Evolutionary conservation across 2,113 vertebrate species (phyloP), one percentile per base, ranked within the genome.

Genomic region (Tragelaphus buxtoni): DNA sequence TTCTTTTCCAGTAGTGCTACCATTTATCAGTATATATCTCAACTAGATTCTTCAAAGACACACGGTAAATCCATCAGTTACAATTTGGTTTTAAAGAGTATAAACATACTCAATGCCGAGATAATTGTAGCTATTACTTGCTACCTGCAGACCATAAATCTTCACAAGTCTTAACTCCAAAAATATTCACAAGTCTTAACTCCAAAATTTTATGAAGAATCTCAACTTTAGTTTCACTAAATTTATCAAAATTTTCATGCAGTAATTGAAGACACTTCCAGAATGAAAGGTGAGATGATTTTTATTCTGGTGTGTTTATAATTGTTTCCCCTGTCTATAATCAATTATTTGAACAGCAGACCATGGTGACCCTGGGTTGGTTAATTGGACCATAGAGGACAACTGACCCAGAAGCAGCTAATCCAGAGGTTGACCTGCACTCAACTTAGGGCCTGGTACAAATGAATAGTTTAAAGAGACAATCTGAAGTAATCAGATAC

Each of bases 381-480:
- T 58, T 95, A 63, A 42, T 10, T 65, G 72, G 13, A 87, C 42
- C 55, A 81, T 42, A 84, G 56, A 74, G 42, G 42, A 81, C 47
- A 94, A 16, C n/a, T 69, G 39, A 47, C 2, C 16, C 5, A 85
- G 92, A 26, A 90, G 42, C 83, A 92, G 77, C 56, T 91, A 14
- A 20, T 45, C n/a, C 49, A 88, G 35, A 95, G 14, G 28, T 14
- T 83, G 88, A 65, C 47, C n/a, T 80, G 42, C 16, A 76, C 49
- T 60, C 28, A 65, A n/a, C 32, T 76, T 83, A 28, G 63, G 74
- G 58, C 76, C 47, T n/a, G 17, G 18, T 85, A 4, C 55, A 69
- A 65, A 88, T 84, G 49, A 76, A 61, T 63, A 76, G n/a, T 55
- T 91, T 60, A 95, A 60, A 88, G 65, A 97, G n/a, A 93, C 12